Evolutionary conservation across 2,113 vertebrate species (phyloP), one percentile per base, ranked within the genome.

Genomic region (Rhinolophus sinicus): DNA sequence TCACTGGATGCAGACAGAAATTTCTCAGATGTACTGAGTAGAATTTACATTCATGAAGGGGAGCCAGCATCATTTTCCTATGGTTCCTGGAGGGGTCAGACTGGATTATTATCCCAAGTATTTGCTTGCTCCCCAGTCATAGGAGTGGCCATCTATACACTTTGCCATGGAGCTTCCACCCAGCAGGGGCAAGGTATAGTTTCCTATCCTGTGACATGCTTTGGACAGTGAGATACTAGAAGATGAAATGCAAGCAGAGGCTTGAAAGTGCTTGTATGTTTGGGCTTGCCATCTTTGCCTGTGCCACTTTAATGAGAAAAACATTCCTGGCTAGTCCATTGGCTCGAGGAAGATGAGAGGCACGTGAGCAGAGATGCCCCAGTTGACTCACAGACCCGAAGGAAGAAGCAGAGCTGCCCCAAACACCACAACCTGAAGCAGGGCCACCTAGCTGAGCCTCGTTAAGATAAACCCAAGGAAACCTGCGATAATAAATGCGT

Each of bases 161-260:
- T 2, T 30, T 19, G 19, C n/a, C 38, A 3, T 33, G 58, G 52
- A 50, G 44, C 38, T 54, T 13, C 5, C 13, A 18, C 38, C 12
- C 16, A 13, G 1, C 1, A 65, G 16, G 14, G 26, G n/a, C 0
- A 4, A 54, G 15, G 11, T 16, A 4, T 15, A 22, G 5, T 30
- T 44, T 47, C 24, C 28, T 16, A 11, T 3, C 33, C 50, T 58
- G 52, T 22, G 19, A 58, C 13, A 1, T 18, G 8, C 50, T 62
- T 69, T 22, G 70, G 56, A 30, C 0, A 2, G 15, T 11, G 35
- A 78, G 22, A 62, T 16, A 16, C 14, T 5, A 47, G 47, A 16
- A n/a, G 44, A 64, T 38, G 19, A 73, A n/a, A 14, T 0, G 2
- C 33, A 28, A 40, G 28, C n/a, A n/a, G 56, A 84, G 16, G 21